Evolutionary conservation across 2,888 invertebrate species (phyloP).

Genomic region (Endotricha flammealis): DNA sequence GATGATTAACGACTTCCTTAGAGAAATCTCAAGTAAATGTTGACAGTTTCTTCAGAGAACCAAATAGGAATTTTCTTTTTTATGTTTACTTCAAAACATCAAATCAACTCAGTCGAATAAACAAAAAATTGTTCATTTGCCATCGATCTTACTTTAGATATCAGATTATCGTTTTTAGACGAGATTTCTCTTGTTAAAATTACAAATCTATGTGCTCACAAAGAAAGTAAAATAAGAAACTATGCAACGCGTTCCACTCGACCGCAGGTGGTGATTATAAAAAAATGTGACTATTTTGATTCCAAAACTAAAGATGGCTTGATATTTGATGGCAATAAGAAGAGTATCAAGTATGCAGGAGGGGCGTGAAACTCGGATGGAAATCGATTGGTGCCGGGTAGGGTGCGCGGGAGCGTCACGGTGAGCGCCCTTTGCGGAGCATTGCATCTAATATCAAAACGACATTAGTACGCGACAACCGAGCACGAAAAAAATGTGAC

Average conservation of each 20-base stretch:
- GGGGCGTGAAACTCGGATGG: constrained; percentile 48
- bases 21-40: too few relatives aligned
- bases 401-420: constrained; percentile 51
- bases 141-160: too few relatives aligned
- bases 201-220: constrained; percentile 1
- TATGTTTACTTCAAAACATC: too few relatives aligned
- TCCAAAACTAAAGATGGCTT: constrained; percentile 8
- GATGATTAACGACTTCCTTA: too few relatives aligned
- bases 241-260: constrained; percentile 13
- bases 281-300: constrained; percentile 12
- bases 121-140: too few relatives aligned
- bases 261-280: constrained; percentile 1
- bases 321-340: constrained; percentile 28
- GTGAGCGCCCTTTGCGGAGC: constrained; percentile 22
- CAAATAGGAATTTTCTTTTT: too few relatives aligned
- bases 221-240: not conserved
- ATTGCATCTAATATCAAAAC: constrained; percentile 13
- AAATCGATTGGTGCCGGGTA: constrained; percentile 63
- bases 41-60: too few relatives aligned
- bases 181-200: constrained; percentile 11
- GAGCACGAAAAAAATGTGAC: constrained; percentile 5
- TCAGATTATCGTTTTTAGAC: too few relatives aligned
- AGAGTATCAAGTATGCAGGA: constrained; percentile 47
- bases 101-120: too few relatives aligned
- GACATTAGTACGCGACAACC: not conserved